phyloP scores from a whole-genome alignment of 2,113 vertebrate species.

The Conger conger region DNA sequence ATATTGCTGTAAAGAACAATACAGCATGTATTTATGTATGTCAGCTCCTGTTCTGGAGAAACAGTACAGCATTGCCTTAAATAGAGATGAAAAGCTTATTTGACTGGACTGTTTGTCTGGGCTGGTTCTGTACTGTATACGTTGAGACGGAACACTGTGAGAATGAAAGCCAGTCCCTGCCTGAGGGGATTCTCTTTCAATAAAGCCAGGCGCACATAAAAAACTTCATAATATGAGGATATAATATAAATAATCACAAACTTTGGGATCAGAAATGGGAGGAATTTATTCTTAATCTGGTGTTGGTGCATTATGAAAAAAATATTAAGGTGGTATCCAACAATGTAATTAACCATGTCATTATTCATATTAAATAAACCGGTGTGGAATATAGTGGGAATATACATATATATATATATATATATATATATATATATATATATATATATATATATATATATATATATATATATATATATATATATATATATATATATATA shows the following conservation, averaged over 20 bases:
- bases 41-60: no score
- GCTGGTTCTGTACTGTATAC: background rate
- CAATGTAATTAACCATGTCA: no score
- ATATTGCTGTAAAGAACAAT: background rate
- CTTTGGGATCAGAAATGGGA: background rate
- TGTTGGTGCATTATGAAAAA: background rate
- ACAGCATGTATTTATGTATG: no score
- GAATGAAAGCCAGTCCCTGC: background rate
- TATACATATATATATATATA: background rate
- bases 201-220: background rate
- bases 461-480: no score
- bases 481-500: no score
- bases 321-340: no score
- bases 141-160: background rate
- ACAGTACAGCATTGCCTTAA: background rate
- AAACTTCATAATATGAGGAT: background rate
- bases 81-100: background rate
- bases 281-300: background rate
- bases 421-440: no score
- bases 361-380: background rate
- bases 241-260: background rate
- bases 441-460: no score
- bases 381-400: background rate
- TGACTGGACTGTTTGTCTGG: background rate
- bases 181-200: background rate